Base-by-base conservation (phyloP, 1,140 invertebrate species). In the Ruditapes philippinarum region DNA sequence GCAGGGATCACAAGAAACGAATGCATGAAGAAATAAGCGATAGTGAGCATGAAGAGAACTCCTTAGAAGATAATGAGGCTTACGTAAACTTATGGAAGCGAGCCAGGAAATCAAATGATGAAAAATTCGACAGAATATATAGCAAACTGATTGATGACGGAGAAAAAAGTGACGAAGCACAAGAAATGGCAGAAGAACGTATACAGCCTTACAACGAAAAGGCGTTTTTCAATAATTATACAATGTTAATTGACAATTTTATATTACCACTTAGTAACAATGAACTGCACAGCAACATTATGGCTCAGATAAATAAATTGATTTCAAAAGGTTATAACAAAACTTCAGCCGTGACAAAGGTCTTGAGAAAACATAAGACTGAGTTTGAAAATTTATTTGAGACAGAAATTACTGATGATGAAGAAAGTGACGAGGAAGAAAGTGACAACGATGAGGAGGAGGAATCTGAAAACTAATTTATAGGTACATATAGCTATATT, bases 371-470 rank as follows among this genome's bases (percentile, higher is more conserved):
- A 74, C 14, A 40, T 4, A 74, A 74, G 9, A 74, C 4, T 74
- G 70, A 14, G 14, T 74, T 74, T 74, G 70, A 74, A 74, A 33
- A 74, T 33, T 74, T 74, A 40, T 74, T 74, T 74, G 70, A 74
- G 5, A 17, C 36, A 33, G 70, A 74, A n/a, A n/a, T n/a, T n/a
- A n/a, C n/a, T n/a, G 70, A 74, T 74, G n/a, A n/a, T 65, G 60
- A 65, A 65, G 60, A 65, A 65, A 65, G 60, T n/a, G 60, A 65
- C n/a, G 60, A 65, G n/a, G 60, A 65, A 11, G 60, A 65, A 65
- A 65, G 31, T n/a, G 60, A 65, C 9, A n/a, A 65, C 9, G 60
- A 65, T 11, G n/a, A 65, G 9, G n/a, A 38, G 45, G 31, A 11
- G 60, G 60, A 65, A 11, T 11, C 9, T 65, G 9, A 65, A n/a